Percentiles rank a stretch among this genome's conserved stretches.
Conservation (phyloP, 2,113 vertebrate genomes). For the Tachysurus vachellii region DNA sequence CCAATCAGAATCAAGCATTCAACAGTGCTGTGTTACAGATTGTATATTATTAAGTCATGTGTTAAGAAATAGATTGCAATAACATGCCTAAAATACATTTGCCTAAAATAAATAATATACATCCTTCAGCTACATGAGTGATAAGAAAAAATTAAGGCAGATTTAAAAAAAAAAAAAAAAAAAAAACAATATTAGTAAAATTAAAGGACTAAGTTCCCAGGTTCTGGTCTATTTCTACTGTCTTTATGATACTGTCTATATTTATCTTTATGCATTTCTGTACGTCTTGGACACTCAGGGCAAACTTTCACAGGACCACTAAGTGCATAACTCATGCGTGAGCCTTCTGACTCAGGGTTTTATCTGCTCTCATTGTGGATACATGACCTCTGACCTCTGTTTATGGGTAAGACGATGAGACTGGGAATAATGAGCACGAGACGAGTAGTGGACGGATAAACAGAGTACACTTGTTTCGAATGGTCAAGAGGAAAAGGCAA, state of each 20-base stretch:
- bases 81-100: background rate
- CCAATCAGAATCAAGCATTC: background rate
- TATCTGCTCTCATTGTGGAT: constrained; percentile 85
- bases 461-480: constrained; percentile 75
- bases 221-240: constrained; percentile 1
- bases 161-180: no score
- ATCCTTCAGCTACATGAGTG: background rate
- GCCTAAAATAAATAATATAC: no score
- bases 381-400: constrained; percentile 83
- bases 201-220: background rate
- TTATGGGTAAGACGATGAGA: constrained; percentile 76
- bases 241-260: constrained; percentile 49
- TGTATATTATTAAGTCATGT: background rate
- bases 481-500: constrained; percentile 76
- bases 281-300: constrained; percentile 62
- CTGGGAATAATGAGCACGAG: constrained; percentile 73
- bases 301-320: constrained; percentile 69
- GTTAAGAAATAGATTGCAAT: background rate
- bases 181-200: background rate
- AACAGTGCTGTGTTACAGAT: background rate
- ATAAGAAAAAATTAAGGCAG: background rate
- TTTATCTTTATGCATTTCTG: constrained; percentile 57
- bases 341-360: constrained; percentile 85
- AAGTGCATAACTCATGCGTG: constrained; percentile 63
- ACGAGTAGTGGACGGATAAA: constrained; percentile 76